Evolutionary conservation across 2,113 vertebrate genomes (phyloP), one percentile per base, ranked within the genome.

Genomic region (Ammospiza nelsoni): DNA sequence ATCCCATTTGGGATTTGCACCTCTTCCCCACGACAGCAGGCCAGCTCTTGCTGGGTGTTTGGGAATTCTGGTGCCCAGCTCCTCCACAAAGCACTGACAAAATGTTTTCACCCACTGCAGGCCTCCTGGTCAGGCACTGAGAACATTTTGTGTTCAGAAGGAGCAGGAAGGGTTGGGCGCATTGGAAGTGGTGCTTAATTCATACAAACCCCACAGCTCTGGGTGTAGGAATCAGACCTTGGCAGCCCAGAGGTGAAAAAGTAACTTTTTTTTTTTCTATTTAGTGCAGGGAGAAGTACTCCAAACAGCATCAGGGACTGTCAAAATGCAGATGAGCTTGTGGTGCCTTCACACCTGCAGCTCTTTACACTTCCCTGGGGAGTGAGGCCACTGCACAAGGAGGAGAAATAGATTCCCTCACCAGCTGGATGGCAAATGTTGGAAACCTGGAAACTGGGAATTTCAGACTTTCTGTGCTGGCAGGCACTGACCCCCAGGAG

Each of bases 1-100:
- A 43, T 79, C n/a, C 84, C 75, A 11, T 92, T 48, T 94, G 89
- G 58, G 51, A 63, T 90, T 95, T 74, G 15, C 75, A 87, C 66
- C 75, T 88, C 74, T 87, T 72, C 43, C 43, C 71, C n/a, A 6
- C 2, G 31, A 43, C 71, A 77, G 87, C 54, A 78, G 91, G 43
- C n/a, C 52, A 46, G 31, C 62, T 68, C 29, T 63, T 27, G 33
- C 65, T 25, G 87, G 33, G 43, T 48, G 29, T 65, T 84, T 55
- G 51, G 58, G 65, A 80, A 84, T 73, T 55, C 35, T 29, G 2
- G 1, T 90, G 90, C 21, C 72, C 39, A 62, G 49, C 54, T 54
- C 37, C 48, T 37, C 67, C 33, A 57, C 62, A 55, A 43, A 66
- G 12, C 52, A 17, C 58, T 52, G 51, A 71, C 39, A 37, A 61